A percentile compares a stretch with the other conserved stretches of the same genome.
phyloP scores from a whole-genome alignment of 2,797 vertebrate genomes.

The Etheostoma perlongum region DNA sequence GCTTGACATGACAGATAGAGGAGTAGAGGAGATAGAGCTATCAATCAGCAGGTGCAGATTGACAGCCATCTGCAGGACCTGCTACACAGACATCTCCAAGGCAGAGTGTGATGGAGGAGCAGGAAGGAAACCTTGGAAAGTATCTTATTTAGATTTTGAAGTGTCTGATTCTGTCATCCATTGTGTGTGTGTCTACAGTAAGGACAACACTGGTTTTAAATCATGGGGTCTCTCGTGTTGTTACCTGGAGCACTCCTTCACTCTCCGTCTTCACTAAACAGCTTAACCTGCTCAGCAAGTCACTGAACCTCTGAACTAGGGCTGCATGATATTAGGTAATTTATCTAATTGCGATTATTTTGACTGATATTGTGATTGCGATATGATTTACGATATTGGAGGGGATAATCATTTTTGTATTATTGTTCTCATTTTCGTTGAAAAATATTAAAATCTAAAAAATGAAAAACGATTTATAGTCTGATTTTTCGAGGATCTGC shows the following conservation, averaged over 20 bases:
- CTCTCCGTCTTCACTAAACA: slow-evolving; percentile 4
- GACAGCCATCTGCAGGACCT: not conserved
- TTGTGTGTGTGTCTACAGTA: not conserved
- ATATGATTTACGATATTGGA: no score
- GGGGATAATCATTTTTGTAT: no score
- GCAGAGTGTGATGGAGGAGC: not conserved
- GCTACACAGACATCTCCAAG: not conserved
- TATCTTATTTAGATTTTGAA: not conserved
- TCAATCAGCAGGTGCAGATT: slow-evolving; percentile 7
- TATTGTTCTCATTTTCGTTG: no score
- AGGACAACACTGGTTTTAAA: not conserved
- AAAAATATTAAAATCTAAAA: no score
- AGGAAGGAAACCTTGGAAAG: not conserved
- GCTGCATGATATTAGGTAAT: no score
- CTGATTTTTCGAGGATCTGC: no score
- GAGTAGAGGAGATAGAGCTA: no score
- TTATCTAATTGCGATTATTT: no score
- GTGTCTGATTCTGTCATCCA: not conserved
- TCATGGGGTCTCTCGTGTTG: not conserved
- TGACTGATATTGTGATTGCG: no score
- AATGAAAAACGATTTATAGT: no score
- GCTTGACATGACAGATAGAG: not conserved
- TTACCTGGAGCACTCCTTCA: not conserved
- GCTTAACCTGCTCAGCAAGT: slow-evolving; percentile 12
- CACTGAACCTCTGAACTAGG: not conserved